Evolutionary conservation across 2,113 vertebrate genomes (phyloP).

Genomic region (Ctenodactylus gundi): DNA sequence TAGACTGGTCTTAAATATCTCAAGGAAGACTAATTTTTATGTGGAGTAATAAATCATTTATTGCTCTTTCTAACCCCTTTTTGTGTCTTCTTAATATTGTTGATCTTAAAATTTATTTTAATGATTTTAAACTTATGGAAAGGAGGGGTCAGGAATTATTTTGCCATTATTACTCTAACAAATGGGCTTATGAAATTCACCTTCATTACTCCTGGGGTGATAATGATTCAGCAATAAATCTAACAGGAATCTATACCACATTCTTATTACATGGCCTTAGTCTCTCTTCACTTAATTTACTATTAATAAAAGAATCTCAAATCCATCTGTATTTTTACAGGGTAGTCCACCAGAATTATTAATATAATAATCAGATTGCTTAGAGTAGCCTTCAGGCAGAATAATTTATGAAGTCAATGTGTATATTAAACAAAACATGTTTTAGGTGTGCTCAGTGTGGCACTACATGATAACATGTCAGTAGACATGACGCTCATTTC

Average conservation of each 20-base stretch:
- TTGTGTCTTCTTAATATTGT: neutral
- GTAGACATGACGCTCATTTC: neutral
- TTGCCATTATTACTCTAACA: neutral
- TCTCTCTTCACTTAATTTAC: neutral
- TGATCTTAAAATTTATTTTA: constrained; percentile 35
- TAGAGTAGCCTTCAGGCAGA: neutral
- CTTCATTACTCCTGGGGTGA: neutral
- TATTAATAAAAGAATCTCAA: constrained; percentile 20
- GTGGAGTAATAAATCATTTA: neutral
- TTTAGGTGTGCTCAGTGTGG: constrained; percentile 21
- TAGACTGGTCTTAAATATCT: neutral
- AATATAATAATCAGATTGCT: neutral
- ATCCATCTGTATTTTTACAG: neutral
- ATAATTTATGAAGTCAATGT: neutral
- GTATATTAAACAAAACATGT: constrained; percentile 2
- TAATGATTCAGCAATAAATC: neutral
- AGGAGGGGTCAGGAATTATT: neutral
- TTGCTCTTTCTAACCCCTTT: neutral
- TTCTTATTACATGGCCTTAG: neutral
- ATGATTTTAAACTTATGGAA: constrained; percentile 45
- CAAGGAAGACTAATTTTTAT: neutral
- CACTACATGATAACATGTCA: neutral
- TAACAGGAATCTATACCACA: neutral
- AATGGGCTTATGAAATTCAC: neutral
- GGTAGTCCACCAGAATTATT: neutral